Conservation (phyloP, 1,140 invertebrate genomes). For the Bombus soroeensis region DNA sequence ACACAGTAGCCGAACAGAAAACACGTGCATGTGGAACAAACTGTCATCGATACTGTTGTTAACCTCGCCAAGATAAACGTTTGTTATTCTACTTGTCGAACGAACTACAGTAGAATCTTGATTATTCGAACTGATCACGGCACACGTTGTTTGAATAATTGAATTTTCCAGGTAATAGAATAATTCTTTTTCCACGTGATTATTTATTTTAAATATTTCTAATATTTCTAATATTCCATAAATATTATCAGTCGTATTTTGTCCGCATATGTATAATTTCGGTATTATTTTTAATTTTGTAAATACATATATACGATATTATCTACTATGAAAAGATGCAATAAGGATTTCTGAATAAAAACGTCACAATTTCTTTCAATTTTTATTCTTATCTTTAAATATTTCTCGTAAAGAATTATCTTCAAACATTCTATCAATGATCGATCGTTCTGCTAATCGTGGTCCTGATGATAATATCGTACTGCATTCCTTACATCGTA, state of each 20-base stretch:
- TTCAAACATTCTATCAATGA: not conserved
- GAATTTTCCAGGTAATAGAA: no score
- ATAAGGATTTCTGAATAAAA: not conserved
- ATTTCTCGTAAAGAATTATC: not conserved
- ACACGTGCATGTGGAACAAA: not conserved
- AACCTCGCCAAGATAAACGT: constrained; percentile 6
- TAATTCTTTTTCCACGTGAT: no score
- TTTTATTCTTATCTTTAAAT: not conserved
- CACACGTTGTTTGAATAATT: no score
- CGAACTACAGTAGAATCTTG: no score
- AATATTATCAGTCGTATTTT: no score
- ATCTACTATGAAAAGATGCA: no score
- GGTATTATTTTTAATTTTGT: no score
- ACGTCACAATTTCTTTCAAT: not conserved
- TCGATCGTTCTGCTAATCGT: not conserved
- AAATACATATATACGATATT: no score
- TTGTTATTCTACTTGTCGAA: constrained; percentile 15
- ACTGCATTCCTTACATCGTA: not conserved
- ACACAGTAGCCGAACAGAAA: not conserved
- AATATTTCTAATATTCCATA: no score
- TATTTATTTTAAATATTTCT: no score
- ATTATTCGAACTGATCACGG: no score
- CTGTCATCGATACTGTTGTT: not conserved
- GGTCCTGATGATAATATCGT: not conserved
- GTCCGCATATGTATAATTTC: no score